A percentile compares a stretch with the other conserved stretches of the same genome.
phyloP scores from a whole-genome alignment of 2,797 vertebrate genomes.

The Siniperca obscura region DNA sequence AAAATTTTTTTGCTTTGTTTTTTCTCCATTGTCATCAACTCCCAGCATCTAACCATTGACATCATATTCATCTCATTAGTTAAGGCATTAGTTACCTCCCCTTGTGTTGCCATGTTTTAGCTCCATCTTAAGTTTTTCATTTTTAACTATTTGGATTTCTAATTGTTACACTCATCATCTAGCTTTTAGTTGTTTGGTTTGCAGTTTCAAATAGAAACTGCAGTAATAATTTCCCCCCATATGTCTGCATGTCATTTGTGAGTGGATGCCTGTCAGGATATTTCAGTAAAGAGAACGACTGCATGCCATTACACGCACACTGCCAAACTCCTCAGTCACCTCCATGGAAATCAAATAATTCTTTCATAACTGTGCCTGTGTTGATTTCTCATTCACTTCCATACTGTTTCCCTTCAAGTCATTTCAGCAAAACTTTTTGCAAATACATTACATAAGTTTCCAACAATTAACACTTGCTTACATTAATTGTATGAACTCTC shows the following conservation, averaged over 20 bases:
- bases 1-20: conserved; percentile 28
- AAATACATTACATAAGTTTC: conserved; percentile 31
- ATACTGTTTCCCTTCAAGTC: conserved; percentile 14
- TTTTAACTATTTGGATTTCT: conserved; percentile 6
- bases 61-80: conserved; percentile 40
- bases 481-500: conserved; percentile 29
- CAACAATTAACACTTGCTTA: conserved; percentile 44
- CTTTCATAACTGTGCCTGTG: conserved; percentile 7
- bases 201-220: not conserved
- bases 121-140: conserved; percentile 11
- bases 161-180: not conserved
- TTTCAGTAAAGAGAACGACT: conserved; percentile 36
- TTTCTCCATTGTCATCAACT: conserved; percentile 52
- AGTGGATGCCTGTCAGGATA: conserved; percentile 46
- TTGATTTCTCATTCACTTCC: conserved; percentile 27
- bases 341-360: conserved; percentile 26
- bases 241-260: conserved; percentile 62
- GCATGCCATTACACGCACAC: conserved; percentile 54
- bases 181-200: conserved; percentile 11
- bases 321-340: conserved; percentile 7
- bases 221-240: conserved; percentile 3
- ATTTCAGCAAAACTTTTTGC: conserved; percentile 44
- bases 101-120: conserved; percentile 30
- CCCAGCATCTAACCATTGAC: conserved; percentile 44
- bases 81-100: not conserved